These are phyloP conservation scores for Lasiurus borealis DNA, from an alignment of 2,113 vertebrate species.

Conservation along the genomic window DNA sequence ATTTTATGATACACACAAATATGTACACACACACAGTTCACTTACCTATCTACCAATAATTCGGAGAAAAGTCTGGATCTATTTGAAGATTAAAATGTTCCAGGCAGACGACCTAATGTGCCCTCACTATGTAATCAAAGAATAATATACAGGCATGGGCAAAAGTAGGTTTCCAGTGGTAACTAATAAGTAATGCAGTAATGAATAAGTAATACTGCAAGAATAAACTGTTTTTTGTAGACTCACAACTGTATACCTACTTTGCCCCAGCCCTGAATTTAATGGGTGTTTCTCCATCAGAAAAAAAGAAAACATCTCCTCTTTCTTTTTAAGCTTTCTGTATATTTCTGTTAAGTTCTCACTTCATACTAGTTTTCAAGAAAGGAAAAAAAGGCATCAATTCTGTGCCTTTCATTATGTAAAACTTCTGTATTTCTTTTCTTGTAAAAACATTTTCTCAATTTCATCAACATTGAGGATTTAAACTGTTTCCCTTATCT, in stretches of 20 bases:
- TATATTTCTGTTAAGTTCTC: constrained; percentile 9
- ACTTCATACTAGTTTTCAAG: constrained; percentile 14
- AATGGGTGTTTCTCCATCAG: constrained; percentile 1
- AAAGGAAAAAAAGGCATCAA: background rate
- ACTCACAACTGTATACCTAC: background rate
- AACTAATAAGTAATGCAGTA: background rate
- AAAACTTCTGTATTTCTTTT: background rate
- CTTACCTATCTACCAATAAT: background rate
- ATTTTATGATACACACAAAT: background rate
- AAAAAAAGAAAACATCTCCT: background rate
- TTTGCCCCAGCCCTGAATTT: background rate
- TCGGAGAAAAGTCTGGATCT: background rate
- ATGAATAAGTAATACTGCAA: background rate
- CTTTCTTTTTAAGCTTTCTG: constrained; percentile 36
- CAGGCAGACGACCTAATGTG: background rate
- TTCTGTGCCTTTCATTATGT: constrained; percentile 28
- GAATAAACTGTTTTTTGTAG: background rate
- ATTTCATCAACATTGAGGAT: constrained; percentile 17
- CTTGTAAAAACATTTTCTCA: constrained; percentile 1
- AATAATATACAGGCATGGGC: background rate
- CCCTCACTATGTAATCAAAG: constrained; percentile 33
- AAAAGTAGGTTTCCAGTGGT: background rate
- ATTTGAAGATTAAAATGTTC: background rate
- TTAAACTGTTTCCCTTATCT: constrained; percentile 25
- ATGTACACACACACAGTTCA: background rate